These are phyloP conservation scores for Lithophane leautieri DNA, from an alignment of 2,888 invertebrate genomes.

Conservation along the genomic window DNA sequence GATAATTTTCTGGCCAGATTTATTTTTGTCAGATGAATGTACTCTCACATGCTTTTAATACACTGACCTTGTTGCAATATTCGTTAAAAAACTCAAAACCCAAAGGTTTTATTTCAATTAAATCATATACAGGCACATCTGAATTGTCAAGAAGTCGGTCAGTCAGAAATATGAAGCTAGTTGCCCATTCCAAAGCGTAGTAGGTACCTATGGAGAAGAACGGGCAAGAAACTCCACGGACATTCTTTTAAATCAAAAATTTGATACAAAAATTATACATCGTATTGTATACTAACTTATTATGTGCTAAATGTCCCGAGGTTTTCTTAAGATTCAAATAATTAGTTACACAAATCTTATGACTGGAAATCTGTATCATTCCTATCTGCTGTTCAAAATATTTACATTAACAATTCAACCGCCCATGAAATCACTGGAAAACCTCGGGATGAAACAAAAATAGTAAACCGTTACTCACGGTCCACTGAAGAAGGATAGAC, in stretches of 20 bases:
- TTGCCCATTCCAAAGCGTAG: too few species aligned
- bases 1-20: too few species aligned
- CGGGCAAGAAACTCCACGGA: too few species aligned
- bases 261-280: too few species aligned
- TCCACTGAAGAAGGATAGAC: conserved; percentile 52
- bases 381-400: conserved; percentile 35
- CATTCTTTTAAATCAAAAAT: too few species aligned
- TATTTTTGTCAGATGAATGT: not conserved
- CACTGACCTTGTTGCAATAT: not conserved
- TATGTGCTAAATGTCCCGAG: not conserved
- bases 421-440: conserved; percentile 41
- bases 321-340: not conserved
- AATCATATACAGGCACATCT: too few species aligned
- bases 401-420: conserved; percentile 40
- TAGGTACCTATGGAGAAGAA: too few species aligned
- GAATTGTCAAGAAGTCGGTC: too few species aligned
- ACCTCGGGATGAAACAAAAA: conserved; percentile 48
- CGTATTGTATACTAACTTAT: not conserved
- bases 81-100: too few species aligned
- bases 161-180: too few species aligned
- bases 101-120: too few species aligned
- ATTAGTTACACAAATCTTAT: conserved; percentile 14
- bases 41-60: not conserved
- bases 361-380: conserved; percentile 8
- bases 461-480: conserved; percentile 45